Conservation (phyloP, 2,888 invertebrate genomes). For the Argyresthia albistria region DNA sequence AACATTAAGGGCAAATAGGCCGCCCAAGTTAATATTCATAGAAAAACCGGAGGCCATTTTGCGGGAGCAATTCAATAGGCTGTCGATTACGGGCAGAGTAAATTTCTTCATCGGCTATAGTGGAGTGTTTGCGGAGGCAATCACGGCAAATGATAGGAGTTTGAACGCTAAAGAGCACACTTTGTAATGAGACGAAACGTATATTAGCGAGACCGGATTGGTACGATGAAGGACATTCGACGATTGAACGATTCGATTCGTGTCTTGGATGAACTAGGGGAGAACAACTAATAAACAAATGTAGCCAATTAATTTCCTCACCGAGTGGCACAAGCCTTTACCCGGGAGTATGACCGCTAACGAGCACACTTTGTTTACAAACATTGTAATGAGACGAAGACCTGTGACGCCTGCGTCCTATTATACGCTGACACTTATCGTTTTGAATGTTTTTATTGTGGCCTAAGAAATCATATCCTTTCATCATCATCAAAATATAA, state of each 20-base stretch:
- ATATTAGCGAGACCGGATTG: slow-evolving; percentile 16
- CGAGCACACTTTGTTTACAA: no score
- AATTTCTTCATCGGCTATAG: slow-evolving; percentile 51
- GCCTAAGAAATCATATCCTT: no score
- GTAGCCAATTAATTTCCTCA: no score
- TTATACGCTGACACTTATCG: no score
- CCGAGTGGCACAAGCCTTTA: no score
- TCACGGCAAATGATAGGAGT: slow-evolving; percentile 48
- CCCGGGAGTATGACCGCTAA: no score
- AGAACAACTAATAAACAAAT: no score
- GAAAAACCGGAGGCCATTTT: not conserved
- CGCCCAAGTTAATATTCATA: not conserved
- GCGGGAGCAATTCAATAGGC: slow-evolving; percentile 24
- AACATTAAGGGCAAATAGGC: not conserved
- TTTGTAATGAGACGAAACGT: slow-evolving; percentile 17
- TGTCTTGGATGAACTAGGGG: no score
- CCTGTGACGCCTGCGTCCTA: no score
- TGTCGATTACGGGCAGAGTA: slow-evolving; percentile 19
- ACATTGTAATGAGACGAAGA: no score
- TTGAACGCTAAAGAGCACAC: slow-evolving; percentile 21
- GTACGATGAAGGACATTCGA: slow-evolving; percentile 9
- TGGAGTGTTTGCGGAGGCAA: slow-evolving; percentile 35
- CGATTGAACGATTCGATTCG: slow-evolving; percentile 10
- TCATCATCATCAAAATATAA: no score
- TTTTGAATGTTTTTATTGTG: no score